Evolutionary conservation across 2,888 invertebrate species (phyloP).

Genomic region (Ligdia adustata): DNA sequence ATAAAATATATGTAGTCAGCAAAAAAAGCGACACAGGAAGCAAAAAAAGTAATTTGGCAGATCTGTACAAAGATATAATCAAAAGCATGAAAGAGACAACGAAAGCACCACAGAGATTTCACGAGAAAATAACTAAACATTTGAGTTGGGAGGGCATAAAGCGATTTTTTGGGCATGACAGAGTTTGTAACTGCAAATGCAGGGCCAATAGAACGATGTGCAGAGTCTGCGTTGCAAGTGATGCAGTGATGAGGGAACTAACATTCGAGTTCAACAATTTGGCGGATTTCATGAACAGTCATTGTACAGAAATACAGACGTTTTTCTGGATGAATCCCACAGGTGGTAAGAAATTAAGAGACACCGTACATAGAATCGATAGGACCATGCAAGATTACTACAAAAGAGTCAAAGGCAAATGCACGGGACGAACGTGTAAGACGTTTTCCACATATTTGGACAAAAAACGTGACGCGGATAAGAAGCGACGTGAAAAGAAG

Average conservation of each 20-base stretch:
- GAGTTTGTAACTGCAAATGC: slow-evolving; percentile 63
- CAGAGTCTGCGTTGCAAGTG: slow-evolving; percentile 62
- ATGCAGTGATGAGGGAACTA: slow-evolving; percentile 65
- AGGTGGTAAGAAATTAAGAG: slow-evolving; percentile 62
- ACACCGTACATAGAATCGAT: slow-evolving; percentile 60
- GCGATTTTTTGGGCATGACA: slow-evolving; percentile 57
- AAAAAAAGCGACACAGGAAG: not conserved
- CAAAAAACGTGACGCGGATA: slow-evolving; percentile 45
- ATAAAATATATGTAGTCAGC: too few species aligned
- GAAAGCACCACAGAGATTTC: not conserved
- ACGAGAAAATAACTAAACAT: slow-evolving; percentile 1
- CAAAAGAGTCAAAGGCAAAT: slow-evolving; percentile 66
- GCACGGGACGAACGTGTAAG: slow-evolving; percentile 60
- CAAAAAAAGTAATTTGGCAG: not conserved
- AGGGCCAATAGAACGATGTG: slow-evolving; percentile 63
- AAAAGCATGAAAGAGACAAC: not conserved
- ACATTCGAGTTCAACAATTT: slow-evolving; percentile 67
- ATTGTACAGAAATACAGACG: slow-evolving; percentile 72
- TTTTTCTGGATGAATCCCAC: slow-evolving; percentile 69
- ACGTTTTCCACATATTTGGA: slow-evolving; percentile 54
- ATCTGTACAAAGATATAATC: slow-evolving; percentile 16
- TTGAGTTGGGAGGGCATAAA: slow-evolving; percentile 50
- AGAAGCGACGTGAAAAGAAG: slow-evolving; percentile 25
- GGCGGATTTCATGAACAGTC: slow-evolving; percentile 62
- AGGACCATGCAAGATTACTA: slow-evolving; percentile 60